Conservation (phyloP, 1,140 invertebrate genomes). For the Drosophila prosaltans region DNA sequence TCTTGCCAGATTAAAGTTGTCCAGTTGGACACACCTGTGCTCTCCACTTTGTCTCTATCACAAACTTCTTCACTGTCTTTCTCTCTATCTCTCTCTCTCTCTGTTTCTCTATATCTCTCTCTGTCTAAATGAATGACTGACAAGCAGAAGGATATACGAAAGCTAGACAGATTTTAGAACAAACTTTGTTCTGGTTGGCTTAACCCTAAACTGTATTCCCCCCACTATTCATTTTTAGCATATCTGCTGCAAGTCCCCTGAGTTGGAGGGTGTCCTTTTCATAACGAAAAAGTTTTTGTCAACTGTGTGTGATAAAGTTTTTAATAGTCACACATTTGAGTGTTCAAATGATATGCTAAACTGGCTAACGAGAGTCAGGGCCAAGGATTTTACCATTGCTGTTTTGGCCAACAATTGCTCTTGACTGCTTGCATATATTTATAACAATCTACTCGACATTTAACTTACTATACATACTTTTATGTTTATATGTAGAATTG, state of each 20-base stretch:
- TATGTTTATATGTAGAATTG: too few species aligned
- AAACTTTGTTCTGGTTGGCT: constrained; percentile 39
- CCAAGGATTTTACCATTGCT: not conserved
- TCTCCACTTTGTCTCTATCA: constrained; percentile 4
- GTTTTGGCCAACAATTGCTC: constrained; percentile 28
- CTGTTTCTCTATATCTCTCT: not conserved
- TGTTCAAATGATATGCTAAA: constrained; percentile 78
- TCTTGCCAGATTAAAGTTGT: constrained; percentile 54
- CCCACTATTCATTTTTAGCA: constrained; percentile 22
- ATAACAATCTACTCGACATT: not conserved
- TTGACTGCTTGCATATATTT: constrained; percentile 16
- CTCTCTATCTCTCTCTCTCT: not conserved
- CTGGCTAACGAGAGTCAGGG: constrained; percentile 56
- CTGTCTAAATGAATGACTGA: constrained; percentile 30
- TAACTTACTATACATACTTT: too few species aligned
- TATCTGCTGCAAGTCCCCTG: constrained; percentile 15
- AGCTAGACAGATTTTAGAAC: constrained; percentile 33
- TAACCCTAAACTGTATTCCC: not conserved
- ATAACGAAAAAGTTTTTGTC: constrained; percentile 45
- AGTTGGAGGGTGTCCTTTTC: constrained; percentile 28
- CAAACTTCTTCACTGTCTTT: not conserved
- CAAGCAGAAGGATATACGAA: constrained; percentile 33
- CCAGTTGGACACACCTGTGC: constrained; percentile 48
- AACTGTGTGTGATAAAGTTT: constrained; percentile 52
- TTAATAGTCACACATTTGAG: constrained; percentile 78